phyloP scores from a whole-genome alignment of 2,888 invertebrate genomes.

The Crematogaster levior region DNA sequence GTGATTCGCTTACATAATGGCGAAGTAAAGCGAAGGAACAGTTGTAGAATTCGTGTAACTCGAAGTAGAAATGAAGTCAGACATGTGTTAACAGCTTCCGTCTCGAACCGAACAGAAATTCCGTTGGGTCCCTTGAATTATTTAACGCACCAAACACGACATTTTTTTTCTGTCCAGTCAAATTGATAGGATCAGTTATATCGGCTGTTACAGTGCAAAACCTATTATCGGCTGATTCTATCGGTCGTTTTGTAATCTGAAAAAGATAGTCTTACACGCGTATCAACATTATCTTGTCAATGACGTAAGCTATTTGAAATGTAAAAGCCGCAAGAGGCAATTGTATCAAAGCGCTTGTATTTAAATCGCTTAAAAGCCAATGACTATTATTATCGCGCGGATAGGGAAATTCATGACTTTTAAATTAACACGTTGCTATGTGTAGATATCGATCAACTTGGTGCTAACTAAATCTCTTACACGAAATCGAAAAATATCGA shows the following conservation, averaged over 20 bases:
- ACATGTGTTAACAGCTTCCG: constrained; percentile 13
- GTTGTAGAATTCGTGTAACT: constrained; percentile 17
- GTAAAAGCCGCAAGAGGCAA: constrained; percentile 11
- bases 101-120: not conserved
- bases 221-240: not conserved
- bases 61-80: constrained; percentile 10
- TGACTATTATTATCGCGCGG: not conserved
- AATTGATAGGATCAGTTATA: constrained; percentile 17
- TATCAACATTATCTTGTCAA: constrained; percentile 16
- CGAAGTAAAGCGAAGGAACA: constrained; percentile 18
- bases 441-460: not conserved
- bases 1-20: constrained; percentile 38
- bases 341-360: constrained; percentile 3
- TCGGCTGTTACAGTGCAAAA: not conserved
- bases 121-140: not conserved
- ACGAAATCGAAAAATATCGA: not conserved
- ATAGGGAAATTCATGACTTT: not conserved
- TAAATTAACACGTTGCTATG: not conserved
- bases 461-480: not conserved
- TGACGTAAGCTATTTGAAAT: constrained; percentile 34
- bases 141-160: constrained; percentile 4
- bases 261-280: not conserved
- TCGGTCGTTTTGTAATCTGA: not conserved
- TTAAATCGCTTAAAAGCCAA: constrained; percentile 18
- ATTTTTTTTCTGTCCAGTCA: not conserved